Conservation (phyloP, 1,140 invertebrate genomes). For the Glossosoma conforme region DNA sequence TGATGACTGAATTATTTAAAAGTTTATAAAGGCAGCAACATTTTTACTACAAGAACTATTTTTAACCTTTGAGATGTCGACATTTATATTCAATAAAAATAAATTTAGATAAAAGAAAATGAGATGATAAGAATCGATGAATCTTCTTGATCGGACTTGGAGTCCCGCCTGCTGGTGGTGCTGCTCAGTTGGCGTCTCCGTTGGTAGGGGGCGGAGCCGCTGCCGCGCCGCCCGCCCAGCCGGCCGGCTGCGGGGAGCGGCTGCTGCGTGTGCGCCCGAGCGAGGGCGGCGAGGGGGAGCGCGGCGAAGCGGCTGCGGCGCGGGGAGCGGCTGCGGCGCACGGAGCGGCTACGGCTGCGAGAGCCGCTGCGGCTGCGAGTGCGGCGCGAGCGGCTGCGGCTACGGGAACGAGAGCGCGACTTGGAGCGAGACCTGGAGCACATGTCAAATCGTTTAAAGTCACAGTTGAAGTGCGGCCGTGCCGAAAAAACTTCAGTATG, state of each 20-base stretch:
- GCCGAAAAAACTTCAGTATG: background rate
- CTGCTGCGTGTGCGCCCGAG: slow-evolving; percentile 37
- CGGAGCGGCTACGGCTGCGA: slow-evolving; percentile 39
- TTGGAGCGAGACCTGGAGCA: slow-evolving; percentile 39
- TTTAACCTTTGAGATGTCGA: too few species aligned
- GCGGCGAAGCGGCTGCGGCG: slow-evolving; percentile 38
- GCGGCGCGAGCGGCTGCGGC: slow-evolving; percentile 36
- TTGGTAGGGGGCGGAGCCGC: slow-evolving; percentile 15
- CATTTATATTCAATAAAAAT: too few species aligned
- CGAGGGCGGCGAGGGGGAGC: slow-evolving; percentile 28
- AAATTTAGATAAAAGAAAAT: too few species aligned
- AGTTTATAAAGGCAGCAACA: too few species aligned
- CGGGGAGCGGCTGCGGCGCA: slow-evolving; percentile 36
- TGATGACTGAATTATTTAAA: too few species aligned
- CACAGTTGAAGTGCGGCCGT: background rate
- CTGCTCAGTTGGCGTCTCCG: slow-evolving; percentile 22
- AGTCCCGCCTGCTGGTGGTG: background rate
- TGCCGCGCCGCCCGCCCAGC: background rate
- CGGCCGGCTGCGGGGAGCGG: slow-evolving; percentile 27
- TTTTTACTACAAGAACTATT: too few species aligned
- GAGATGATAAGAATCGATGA: too few species aligned
- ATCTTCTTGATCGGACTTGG: too few species aligned
- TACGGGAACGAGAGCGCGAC: slow-evolving; percentile 44
- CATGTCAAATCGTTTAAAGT: background rate
- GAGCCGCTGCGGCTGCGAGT: slow-evolving; percentile 38